These are phyloP conservation scores for Cryptocheilus praepositus DNA, from an alignment of 2,888 invertebrate species.

Conservation along the genomic window DNA sequence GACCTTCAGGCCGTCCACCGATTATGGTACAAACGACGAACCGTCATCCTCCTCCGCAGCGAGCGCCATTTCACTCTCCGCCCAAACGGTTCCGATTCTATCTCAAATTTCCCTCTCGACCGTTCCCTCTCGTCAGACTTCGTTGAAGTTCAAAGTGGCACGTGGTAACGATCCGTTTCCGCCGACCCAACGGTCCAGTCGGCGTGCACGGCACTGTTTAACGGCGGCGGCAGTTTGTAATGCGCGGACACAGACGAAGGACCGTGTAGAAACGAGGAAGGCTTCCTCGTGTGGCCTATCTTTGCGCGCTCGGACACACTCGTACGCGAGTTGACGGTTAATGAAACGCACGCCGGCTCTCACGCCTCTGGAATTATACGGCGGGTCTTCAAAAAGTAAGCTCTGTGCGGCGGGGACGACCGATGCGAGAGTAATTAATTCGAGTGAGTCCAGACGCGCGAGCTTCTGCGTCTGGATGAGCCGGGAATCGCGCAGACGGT, in stretches of 20 bases:
- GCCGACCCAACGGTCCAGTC: constrained; percentile 44
- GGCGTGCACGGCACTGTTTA: constrained; percentile 11
- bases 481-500: too few relatives aligned
- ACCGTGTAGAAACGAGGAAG: constrained; percentile 2
- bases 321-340: constrained; percentile 39
- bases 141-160: constrained; percentile 55
- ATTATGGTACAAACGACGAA: constrained; percentile 81
- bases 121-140: constrained; percentile 36
- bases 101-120: constrained; percentile 14
- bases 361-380: constrained; percentile 39
- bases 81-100: constrained; percentile 21
- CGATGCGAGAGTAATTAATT: too few relatives aligned
- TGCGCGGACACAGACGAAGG: constrained; percentile 28
- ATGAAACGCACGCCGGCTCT: constrained; percentile 46
- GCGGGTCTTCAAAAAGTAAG: constrained; percentile 31
- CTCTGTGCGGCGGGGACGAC: neutral
- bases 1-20: constrained; percentile 82
- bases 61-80: neutral
- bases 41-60: constrained; percentile 8
- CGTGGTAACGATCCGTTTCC: constrained; percentile 58
- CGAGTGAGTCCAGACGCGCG: too few relatives aligned
- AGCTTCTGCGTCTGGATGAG: too few relatives aligned
- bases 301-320: too few relatives aligned
- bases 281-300: too few relatives aligned
- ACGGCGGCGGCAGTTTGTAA: constrained; percentile 45